These are phyloP conservation scores for Myiotriccus ornatus DNA, from an alignment of 2,797 vertebrate species.

Conservation along the genomic window DNA sequence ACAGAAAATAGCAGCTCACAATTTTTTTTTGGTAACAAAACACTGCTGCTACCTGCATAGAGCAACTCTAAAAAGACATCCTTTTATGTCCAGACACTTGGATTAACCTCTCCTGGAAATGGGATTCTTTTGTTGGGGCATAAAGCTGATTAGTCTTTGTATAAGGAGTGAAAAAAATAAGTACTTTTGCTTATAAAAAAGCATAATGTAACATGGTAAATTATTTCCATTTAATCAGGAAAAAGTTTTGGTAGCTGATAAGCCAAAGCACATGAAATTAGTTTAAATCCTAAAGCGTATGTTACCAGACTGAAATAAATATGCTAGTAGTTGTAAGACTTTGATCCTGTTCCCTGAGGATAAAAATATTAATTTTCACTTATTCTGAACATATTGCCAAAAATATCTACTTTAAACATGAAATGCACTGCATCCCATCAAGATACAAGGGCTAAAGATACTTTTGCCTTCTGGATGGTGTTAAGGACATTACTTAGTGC, in stretches of 20 bases:
- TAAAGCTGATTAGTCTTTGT: not conserved
- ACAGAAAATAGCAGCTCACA: conserved; percentile 69
- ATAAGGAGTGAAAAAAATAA: not conserved
- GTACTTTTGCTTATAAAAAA: not conserved
- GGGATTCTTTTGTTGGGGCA: not conserved
- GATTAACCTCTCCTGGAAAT: not conserved
- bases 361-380: not conserved
- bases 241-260: not conserved
- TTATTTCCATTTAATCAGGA: not conserved
- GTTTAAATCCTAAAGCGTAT: not conserved
- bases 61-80: conserved; percentile 25
- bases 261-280: not conserved
- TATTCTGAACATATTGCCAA: not conserved
- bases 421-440: not conserved
- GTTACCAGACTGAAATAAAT: not conserved
- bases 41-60: conserved; percentile 69
- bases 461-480: not conserved
- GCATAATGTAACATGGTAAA: not conserved
- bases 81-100: conserved; percentile 16
- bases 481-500: not conserved
- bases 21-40: conserved; percentile 61
- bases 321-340: not conserved
- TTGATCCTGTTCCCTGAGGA: not conserved
- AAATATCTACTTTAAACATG: not conserved
- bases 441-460: not conserved